Conservation (phyloP, 2,797 vertebrate species). For the Leptodactylus fallax region DNA sequence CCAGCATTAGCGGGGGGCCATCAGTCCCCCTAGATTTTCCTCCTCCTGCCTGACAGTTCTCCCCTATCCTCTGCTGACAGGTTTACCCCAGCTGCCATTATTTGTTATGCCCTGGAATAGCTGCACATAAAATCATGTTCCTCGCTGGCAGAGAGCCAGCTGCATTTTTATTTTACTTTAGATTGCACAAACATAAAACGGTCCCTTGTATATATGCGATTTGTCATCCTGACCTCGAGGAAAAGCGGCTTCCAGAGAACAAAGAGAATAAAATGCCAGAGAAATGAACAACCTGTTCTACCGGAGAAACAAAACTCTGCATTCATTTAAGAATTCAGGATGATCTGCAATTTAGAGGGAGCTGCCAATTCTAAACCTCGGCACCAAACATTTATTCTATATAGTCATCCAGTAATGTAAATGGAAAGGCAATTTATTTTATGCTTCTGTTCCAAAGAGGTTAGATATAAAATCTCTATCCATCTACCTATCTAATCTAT, state of each 20-base stretch:
- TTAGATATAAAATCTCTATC: too few relatives aligned
- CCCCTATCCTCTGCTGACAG: neutral
- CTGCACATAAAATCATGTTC: neutral
- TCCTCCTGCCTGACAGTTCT: neutral
- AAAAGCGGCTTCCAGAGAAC: constrained; percentile 20
- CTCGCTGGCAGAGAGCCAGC: neutral
- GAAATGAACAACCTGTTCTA: constrained; percentile 16
- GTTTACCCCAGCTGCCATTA: neutral
- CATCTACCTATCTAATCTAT: too few relatives aligned
- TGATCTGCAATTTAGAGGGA: constrained; percentile 10
- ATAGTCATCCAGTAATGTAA: neutral
- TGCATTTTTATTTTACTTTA: constrained; percentile 28
- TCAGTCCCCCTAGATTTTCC: neutral
- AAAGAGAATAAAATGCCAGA: constrained; percentile 9
- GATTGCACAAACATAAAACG: constrained; percentile 40
- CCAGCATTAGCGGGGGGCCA: neutral
- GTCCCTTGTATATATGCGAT: constrained; percentile 23
- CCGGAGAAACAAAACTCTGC: neutral
- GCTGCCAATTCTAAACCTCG: neutral
- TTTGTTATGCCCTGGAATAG: neutral
- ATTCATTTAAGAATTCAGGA: neutral
- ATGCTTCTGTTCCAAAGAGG: neutral
- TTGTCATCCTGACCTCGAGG: constrained; percentile 36
- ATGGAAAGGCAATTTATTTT: neutral
- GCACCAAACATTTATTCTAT: neutral